phyloP scores from a whole-genome alignment of 2,797 vertebrate species.

The Argya squamiceps region DNA sequence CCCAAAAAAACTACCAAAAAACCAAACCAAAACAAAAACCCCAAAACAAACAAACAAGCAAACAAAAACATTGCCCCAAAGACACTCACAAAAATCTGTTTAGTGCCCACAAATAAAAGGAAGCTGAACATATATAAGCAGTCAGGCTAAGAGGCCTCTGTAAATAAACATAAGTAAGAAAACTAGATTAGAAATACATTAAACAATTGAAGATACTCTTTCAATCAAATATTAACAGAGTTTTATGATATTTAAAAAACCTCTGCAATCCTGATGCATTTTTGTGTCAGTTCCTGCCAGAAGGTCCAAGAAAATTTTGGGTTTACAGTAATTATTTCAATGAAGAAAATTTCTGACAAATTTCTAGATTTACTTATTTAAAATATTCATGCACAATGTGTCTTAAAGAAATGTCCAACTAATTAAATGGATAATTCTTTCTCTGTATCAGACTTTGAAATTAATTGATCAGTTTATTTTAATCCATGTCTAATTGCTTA shows the following conservation, averaged over 20 bases:
- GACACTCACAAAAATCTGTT: neutral
- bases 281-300: neutral
- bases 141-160: neutral
- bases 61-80: no score
- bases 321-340: neutral
- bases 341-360: neutral
- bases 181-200: neutral
- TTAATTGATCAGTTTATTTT: neutral
- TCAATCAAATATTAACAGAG: neutral
- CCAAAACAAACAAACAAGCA: no score
- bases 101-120: neutral
- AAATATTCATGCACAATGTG: neutral
- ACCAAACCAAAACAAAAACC: no score
- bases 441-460: neutral
- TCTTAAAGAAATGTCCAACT: neutral
- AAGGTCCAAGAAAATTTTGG: neutral
- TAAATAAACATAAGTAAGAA: neutral
- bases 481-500: neutral
- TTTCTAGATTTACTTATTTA: neutral
- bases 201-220: neutral
- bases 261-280: neutral
- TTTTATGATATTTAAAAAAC: neutral
- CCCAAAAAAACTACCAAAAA: no score
- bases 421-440: neutral
- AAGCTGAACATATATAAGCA: neutral